phyloP scores from a whole-genome alignment of 2,888 invertebrate genomes.

The Carpatolechia fugitivella region DNA sequence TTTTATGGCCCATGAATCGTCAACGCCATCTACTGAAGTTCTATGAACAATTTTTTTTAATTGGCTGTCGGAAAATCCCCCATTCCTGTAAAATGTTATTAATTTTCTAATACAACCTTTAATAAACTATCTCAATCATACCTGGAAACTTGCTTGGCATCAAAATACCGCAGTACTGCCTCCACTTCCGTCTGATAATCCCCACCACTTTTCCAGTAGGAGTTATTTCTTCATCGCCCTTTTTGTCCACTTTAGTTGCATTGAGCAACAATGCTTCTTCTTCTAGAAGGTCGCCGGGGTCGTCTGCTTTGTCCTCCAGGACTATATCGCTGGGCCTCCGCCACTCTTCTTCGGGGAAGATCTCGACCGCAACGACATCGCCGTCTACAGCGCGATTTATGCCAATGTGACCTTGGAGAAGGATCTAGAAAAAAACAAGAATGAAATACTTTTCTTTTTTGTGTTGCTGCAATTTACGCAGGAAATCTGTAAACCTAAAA shows the following conservation, averaged over 20 bases:
- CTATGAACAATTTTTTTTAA: no score
- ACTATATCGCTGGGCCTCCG: constrained; percentile 92
- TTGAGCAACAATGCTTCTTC: constrained; percentile 75
- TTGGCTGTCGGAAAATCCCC: no score
- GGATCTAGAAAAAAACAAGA: constrained; percentile 72
- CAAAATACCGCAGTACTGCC: constrained; percentile 98
- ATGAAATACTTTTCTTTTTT: background rate
- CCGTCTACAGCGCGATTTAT: constrained; percentile 97
- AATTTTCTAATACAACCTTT: no score
- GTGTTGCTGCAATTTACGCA: no score
- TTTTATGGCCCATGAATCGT: no score
- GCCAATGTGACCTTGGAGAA: constrained; percentile 90
- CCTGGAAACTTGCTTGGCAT: constrained; percentile 86
- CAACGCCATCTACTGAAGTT: no score
- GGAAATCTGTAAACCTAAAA: no score
- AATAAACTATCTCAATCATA: no score
- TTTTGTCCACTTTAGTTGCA: constrained; percentile 40
- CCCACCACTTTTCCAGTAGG: constrained; percentile 85
- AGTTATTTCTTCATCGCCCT: constrained; percentile 60
- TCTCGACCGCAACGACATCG: constrained; percentile 93
- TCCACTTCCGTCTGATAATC: constrained; percentile 96
- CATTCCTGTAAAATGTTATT: no score
- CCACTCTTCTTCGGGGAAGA: constrained; percentile 95
- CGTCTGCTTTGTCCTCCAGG: constrained; percentile 86
- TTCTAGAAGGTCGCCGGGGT: constrained; percentile 83